These are phyloP conservation scores for Momotus momota DNA, from an alignment of 2,797 vertebrate genomes.

Conservation along the genomic window DNA sequence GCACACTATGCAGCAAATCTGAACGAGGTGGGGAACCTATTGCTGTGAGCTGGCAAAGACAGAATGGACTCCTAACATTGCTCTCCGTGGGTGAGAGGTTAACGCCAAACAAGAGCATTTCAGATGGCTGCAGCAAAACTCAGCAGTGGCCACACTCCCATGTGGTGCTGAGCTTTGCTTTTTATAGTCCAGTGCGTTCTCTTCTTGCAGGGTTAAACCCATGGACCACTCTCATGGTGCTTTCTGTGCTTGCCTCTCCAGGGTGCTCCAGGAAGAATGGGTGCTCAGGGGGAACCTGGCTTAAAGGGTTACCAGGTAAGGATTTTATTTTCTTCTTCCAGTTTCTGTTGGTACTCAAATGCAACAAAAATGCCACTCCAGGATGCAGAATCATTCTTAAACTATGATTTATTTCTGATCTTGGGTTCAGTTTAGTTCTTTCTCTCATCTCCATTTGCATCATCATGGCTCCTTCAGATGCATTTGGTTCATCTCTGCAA, in stretches of 20 bases:
- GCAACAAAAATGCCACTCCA: neutral
- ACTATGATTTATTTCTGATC: neutral
- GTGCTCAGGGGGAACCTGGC: constrained; percentile 91
- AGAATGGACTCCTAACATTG: neutral
- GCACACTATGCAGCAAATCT: neutral
- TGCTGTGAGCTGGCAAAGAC: neutral
- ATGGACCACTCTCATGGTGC: neutral
- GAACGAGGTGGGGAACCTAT: neutral
- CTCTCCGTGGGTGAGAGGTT: neutral
- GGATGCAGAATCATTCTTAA: neutral
- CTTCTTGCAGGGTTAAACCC: neutral
- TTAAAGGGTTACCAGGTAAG: constrained; percentile 92
- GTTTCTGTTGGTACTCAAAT: neutral
- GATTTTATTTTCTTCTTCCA: neutral
- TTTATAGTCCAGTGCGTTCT: neutral
- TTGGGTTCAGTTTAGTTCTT: neutral
- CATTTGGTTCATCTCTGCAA: neutral
- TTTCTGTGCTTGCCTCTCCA: constrained; percentile 68
- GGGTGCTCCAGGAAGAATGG: constrained; percentile 95
- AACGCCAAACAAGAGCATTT: neutral
- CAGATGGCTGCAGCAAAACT: neutral
- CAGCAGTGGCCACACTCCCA: neutral
- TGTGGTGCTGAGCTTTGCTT: neutral
- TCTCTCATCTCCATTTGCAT: neutral
- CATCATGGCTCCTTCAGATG: neutral